These are phyloP conservation scores for Pissodes strobi DNA, from an alignment of 1,140 invertebrate genomes.

Conservation along the genomic window DNA sequence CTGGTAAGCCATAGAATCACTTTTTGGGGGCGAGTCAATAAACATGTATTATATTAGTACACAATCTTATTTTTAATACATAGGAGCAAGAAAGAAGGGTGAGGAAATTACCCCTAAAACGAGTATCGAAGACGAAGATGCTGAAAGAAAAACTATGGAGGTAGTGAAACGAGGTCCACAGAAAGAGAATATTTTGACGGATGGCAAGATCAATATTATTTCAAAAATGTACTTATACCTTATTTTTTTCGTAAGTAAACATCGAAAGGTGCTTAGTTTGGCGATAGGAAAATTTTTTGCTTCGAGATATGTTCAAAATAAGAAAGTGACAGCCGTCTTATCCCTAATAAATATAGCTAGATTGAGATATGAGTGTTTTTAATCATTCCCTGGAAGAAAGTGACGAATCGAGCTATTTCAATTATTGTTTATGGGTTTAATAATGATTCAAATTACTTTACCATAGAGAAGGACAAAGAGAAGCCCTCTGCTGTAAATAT, in stretches of 20 bases:
- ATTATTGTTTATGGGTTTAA: not conserved
- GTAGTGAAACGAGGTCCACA: not conserved
- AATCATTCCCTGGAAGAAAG: too few species aligned
- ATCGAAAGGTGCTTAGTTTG: not conserved
- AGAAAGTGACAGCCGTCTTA: too few species aligned
- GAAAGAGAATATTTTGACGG: constrained; percentile 23
- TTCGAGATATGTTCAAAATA: too few species aligned
- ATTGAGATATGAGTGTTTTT: too few species aligned
- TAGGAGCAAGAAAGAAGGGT: not conserved
- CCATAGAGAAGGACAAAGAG: constrained; percentile 59
- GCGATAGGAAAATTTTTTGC: too few species aligned
- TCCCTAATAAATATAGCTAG: not conserved
- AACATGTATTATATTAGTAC: too few species aligned
- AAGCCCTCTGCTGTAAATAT: constrained; percentile 64
- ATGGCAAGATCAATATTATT: constrained; percentile 26
- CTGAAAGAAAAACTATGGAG: constrained; percentile 4
- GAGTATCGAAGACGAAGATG: not conserved
- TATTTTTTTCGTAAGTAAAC: not conserved
- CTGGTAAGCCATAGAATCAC: too few species aligned
- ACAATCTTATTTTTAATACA: not conserved
- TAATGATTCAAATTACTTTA: not conserved
- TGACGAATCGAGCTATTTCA: not conserved
- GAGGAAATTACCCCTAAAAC: not conserved
- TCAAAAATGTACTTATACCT: constrained; percentile 21
- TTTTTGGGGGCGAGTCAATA: too few species aligned